phyloP scores from a whole-genome alignment of 2,888 invertebrate species.

The Monopis laevigella region DNA sequence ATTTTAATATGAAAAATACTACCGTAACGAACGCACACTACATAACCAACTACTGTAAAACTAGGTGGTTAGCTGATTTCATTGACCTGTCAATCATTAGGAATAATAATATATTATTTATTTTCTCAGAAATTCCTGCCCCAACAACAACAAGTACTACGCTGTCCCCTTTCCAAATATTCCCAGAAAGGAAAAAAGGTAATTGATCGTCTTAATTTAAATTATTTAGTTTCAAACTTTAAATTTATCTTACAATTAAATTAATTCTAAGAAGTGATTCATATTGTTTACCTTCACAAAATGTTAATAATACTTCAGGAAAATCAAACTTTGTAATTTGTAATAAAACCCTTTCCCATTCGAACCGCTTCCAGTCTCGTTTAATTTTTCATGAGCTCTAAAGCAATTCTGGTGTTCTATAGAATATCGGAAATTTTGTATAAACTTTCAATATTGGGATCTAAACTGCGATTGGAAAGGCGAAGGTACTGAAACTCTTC shows the following conservation, averaged over 20 bases:
- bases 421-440: constrained; percentile 29
- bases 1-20: too few relatives aligned
- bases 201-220: constrained; percentile 23
- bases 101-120: neutral
- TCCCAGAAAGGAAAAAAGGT: constrained; percentile 73
- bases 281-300: neutral
- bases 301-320: constrained; percentile 3
- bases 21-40: too few relatives aligned
- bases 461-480: constrained; percentile 38
- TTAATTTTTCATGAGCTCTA: constrained; percentile 39
- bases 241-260: neutral
- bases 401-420: constrained; percentile 24
- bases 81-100: too few relatives aligned
- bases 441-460: constrained; percentile 39
- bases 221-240: neutral
- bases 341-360: constrained; percentile 31
- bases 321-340: constrained; percentile 28
- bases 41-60: too few relatives aligned
- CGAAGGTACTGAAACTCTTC: constrained; percentile 39
- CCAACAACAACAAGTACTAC: constrained; percentile 76
- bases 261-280: constrained; percentile 2
- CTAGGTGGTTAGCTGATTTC: too few relatives aligned
- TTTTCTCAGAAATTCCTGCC: constrained; percentile 80
- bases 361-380: constrained; percentile 29
- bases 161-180: constrained; percentile 62